These are phyloP conservation scores for Trissolcus japonicus DNA, from an alignment of 2,888 invertebrate genomes.

Conservation along the genomic window DNA sequence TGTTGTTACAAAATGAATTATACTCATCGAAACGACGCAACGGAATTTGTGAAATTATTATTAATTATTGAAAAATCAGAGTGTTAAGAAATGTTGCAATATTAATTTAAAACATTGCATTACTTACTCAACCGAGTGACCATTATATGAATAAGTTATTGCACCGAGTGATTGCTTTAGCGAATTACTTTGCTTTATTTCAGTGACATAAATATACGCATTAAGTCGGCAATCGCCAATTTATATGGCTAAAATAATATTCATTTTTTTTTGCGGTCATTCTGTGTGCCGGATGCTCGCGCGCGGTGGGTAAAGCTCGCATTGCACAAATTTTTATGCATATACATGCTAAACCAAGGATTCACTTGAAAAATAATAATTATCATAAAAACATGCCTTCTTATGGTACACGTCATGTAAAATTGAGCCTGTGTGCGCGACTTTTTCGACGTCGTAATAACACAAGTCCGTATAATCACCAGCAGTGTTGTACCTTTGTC, in stretches of 20 bases:
- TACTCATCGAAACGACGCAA: neutral
- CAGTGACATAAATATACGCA: conserved; percentile 31
- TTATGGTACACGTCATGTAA: conserved; percentile 31
- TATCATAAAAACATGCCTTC: conserved; percentile 44
- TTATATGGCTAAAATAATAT: conserved; percentile 46
- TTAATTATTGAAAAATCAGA: conserved; percentile 23
- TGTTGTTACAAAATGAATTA: no score
- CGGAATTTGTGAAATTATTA: conserved; percentile 21
- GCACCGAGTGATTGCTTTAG: conserved; percentile 27
- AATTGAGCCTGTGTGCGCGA: conserved; percentile 36
- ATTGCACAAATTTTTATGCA: conserved; percentile 45
- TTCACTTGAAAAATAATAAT: conserved; percentile 48
- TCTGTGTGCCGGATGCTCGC: conserved; percentile 22
- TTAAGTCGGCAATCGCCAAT: conserved; percentile 37
- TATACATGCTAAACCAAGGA: conserved; percentile 34
- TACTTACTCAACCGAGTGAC: conserved; percentile 13
- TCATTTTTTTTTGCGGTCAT: conserved; percentile 31
- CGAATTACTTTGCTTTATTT: conserved; percentile 48
- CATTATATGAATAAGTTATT: conserved; percentile 33
- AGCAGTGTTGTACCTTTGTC: conserved; percentile 50
- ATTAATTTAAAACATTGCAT: conserved; percentile 10
- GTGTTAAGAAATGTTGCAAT: neutral
- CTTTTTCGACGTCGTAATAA: conserved; percentile 44
- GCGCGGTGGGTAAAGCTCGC: conserved; percentile 30
- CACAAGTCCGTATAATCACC: conserved; percentile 49